phyloP scores from a whole-genome alignment of 2,888 invertebrate genomes.

The Diarsia brunnea region DNA sequence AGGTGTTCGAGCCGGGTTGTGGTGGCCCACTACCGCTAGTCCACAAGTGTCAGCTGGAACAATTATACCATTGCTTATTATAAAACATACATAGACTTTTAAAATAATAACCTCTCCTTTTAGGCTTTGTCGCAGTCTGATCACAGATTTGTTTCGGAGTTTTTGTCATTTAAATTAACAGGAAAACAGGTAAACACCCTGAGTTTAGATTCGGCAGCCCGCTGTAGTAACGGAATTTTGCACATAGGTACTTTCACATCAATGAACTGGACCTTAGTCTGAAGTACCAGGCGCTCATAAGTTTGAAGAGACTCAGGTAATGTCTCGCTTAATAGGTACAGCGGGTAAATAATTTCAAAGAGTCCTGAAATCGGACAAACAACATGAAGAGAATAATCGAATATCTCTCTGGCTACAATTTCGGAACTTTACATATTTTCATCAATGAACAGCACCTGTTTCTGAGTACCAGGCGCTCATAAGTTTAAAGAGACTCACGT shows the following conservation, averaged over 20 bases:
- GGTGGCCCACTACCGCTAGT: constrained; percentile 87
- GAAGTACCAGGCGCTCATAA: neutral
- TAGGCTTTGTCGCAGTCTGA: neutral
- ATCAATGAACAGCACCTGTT: neutral
- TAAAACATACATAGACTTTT: neutral
- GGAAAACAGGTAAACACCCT: neutral
- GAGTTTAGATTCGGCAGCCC: neutral
- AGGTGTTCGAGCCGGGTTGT: constrained; percentile 90
- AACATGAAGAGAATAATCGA: neutral
- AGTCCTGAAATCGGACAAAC: neutral
- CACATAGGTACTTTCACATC: too few relatives aligned
- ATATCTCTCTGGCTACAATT: constrained; percentile 79
- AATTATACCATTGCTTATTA: neutral
- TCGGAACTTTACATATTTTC: neutral
- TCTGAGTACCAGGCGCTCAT: constrained; percentile 14
- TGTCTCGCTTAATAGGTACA: too few relatives aligned
- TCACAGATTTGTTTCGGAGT: neutral
- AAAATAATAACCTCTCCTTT: neutral
- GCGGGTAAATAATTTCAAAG: neutral
- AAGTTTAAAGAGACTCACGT: constrained; percentile 67
- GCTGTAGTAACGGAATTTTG: neutral
- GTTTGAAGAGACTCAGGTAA: too few relatives aligned
- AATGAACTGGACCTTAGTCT: too few relatives aligned
- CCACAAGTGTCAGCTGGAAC: constrained; percentile 87
- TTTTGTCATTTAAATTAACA: neutral